These are phyloP conservation scores for Acleris emargana DNA, from an alignment of 2,888 invertebrate genomes.

Conservation along the genomic window DNA sequence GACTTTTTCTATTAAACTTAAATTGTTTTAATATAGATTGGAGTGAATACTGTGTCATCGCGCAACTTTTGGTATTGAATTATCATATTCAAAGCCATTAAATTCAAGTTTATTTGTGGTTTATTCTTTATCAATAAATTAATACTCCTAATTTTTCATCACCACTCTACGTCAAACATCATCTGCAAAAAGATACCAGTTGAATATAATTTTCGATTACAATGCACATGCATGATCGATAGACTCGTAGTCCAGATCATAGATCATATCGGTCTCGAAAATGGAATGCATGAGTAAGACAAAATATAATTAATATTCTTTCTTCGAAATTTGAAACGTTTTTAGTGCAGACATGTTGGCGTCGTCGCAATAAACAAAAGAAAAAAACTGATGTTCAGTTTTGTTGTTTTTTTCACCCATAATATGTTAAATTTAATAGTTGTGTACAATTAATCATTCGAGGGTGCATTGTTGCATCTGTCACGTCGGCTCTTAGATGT, in stretches of 20 bases:
- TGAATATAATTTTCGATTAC: constrained; percentile 82
- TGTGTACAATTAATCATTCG: constrained; percentile 75
- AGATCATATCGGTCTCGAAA: constrained; percentile 81
- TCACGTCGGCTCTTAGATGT: constrained; percentile 67
- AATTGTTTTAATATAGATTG: constrained; percentile 42
- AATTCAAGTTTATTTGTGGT: background rate
- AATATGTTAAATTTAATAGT: constrained; percentile 73
- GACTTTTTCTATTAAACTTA: constrained; percentile 64
- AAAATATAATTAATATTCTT: constrained; percentile 83
- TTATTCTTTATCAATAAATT: constrained; percentile 18
- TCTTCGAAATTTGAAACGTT: constrained; percentile 80
- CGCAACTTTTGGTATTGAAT: constrained; percentile 2
- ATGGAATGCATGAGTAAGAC: constrained; percentile 84
- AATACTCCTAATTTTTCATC: constrained; percentile 29
- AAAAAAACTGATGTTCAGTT: constrained; percentile 73
- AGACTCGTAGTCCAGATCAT: constrained; percentile 81
- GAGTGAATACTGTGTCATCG: background rate
- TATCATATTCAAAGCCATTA: constrained; percentile 4
- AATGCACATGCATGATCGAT: constrained; percentile 80
- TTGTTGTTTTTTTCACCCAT: constrained; percentile 64
- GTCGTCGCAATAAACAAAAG: constrained; percentile 81
- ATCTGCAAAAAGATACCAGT: constrained; percentile 79
- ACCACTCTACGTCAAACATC: constrained; percentile 60
- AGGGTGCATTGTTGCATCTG: constrained; percentile 76
- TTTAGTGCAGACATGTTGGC: constrained; percentile 80